Evolutionary conservation across 2,797 vertebrate genomes (phyloP).

Genomic region (Pangasius larnaudii): DNA sequence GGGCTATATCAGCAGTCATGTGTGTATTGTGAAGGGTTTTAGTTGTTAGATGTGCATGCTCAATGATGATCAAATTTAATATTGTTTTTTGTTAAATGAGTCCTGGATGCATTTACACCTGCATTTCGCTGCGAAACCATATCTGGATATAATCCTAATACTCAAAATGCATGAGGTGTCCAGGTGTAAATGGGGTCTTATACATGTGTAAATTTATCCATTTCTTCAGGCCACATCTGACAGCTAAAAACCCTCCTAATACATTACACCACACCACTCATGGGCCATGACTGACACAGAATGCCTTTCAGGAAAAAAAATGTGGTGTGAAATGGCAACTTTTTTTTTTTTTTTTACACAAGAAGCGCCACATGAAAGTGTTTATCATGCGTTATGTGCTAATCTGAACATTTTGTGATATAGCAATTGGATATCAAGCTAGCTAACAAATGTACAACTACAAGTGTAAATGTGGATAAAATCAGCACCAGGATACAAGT

Average conservation of each 20-base stretch:
- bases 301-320: background rate
- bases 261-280: background rate
- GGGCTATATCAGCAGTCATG: background rate
- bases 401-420: background rate
- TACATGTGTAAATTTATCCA: constrained; percentile 19
- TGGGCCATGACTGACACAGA: background rate
- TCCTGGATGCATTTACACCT: background rate
- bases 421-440: background rate
- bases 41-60: background rate
- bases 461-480: background rate
- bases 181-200: constrained; percentile 24
- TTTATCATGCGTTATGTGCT: background rate
- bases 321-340: background rate
- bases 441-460: background rate
- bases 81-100: background rate
- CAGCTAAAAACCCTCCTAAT: constrained; percentile 6
- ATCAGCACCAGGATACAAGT: background rate
- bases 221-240: constrained; percentile 18
- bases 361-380: background rate
- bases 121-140: background rate
- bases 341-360: background rate
- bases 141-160: constrained; percentile 3
- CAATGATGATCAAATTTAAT: no score
- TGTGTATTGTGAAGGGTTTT: background rate
- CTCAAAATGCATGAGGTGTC: constrained; percentile 28